Conservation (phyloP, 2,113 vertebrate species). For the Ceuthmochares aereus region DNA sequence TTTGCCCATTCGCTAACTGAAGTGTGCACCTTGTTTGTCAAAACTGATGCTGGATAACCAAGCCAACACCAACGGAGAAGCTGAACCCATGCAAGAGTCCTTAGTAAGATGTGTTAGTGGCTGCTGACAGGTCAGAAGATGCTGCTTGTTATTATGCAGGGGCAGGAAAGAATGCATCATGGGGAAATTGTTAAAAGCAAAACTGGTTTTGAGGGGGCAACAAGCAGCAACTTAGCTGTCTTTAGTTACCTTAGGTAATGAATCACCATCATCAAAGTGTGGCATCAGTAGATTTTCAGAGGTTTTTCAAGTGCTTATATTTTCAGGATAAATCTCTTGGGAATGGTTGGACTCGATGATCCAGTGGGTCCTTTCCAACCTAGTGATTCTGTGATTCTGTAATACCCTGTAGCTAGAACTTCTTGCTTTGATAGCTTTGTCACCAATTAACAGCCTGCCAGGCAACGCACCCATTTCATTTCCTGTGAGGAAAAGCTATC, state of each 20-base stretch:
- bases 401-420: neutral
- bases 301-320: neutral
- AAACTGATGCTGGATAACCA: neutral
- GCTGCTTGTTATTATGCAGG: neutral
- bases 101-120: neutral
- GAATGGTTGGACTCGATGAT: too few species aligned
- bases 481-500: neutral
- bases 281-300: neutral
- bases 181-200: neutral
- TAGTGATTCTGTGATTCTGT: too few species aligned
- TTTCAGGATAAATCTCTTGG: neutral
- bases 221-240: neutral
- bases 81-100: neutral
- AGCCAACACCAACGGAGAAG: neutral
- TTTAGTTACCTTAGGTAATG: neutral
- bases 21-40: neutral
- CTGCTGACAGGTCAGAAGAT: neutral
- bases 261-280: neutral
- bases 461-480: neutral
- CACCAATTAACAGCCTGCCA: neutral
- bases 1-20: neutral
- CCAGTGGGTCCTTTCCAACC: too few species aligned
- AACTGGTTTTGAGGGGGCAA: neutral
- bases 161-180: rapidly evolving
- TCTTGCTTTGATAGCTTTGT: neutral